Conservation (phyloP, 1,140 invertebrate genomes). For the Catajapyx aquilonaris region DNA sequence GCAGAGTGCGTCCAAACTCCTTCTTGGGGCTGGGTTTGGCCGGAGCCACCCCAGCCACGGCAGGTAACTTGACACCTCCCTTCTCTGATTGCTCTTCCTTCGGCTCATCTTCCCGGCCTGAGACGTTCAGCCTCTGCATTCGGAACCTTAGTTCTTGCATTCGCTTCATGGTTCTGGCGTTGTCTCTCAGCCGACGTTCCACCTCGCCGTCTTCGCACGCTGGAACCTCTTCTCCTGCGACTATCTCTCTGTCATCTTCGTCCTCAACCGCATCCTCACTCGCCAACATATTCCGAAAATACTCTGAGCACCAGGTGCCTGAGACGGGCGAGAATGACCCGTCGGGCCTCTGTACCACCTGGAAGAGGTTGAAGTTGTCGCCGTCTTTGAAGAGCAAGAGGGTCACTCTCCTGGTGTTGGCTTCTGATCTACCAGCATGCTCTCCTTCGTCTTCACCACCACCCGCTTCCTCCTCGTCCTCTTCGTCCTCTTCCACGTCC, state of each 20-base stretch:
- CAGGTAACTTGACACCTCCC: too few relatives aligned
- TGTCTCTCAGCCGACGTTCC: background rate
- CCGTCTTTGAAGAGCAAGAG: background rate
- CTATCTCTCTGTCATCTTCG: background rate
- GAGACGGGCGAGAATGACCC: background rate
- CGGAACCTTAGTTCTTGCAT: background rate
- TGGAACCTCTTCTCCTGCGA: too few relatives aligned
- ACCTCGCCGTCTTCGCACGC: too few relatives aligned
- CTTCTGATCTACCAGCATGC: conserved; percentile 52
- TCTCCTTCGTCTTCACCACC: conserved; percentile 37
- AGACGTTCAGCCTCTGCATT: background rate
- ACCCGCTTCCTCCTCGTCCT: conserved; percentile 49
- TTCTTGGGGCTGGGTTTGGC: too few relatives aligned
- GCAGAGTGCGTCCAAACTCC: too few relatives aligned
- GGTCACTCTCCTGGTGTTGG: conserved; percentile 23
- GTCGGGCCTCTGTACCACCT: background rate
- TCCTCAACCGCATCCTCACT: background rate
- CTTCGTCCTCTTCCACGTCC: too few relatives aligned
- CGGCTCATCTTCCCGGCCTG: background rate
- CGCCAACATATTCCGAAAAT: background rate
- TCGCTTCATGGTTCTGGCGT: background rate
- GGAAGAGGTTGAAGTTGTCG: background rate
- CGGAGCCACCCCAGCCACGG: too few relatives aligned
- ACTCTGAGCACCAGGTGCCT: too few relatives aligned
- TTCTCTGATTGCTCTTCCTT: background rate